phyloP scores from a whole-genome alignment of 2,888 invertebrate genomes.

The Rotaria macrura region DNA sequence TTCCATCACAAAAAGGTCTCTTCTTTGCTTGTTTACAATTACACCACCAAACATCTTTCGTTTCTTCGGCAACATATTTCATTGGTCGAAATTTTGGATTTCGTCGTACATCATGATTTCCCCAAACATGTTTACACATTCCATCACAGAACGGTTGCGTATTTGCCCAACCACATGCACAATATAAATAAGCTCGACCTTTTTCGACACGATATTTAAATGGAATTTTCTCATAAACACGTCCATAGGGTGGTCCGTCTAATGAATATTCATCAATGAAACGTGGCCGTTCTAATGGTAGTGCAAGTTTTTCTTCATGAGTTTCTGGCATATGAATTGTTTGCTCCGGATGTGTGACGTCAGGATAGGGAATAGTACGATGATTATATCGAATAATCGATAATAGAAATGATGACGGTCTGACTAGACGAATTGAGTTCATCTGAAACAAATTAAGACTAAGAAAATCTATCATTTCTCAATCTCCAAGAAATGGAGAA shows the following conservation, averaged over 20 bases:
- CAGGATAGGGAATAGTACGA: neutral
- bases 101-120: slow-evolving; percentile 58
- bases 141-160: slow-evolving; percentile 84
- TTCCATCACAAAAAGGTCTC: slow-evolving; percentile 90
- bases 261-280: slow-evolving; percentile 34
- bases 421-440: neutral
- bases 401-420: neutral
- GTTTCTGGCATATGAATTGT: neutral
- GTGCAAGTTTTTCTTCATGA: neutral
- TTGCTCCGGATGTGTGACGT: neutral
- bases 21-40: slow-evolving; percentile 88
- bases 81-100: slow-evolving; percentile 62
- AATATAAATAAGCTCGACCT: slow-evolving; percentile 76
- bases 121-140: slow-evolving; percentile 63
- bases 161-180: slow-evolving; percentile 81
- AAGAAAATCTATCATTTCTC: neutral
- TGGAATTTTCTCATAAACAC: slow-evolving; percentile 75
- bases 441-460: neutral
- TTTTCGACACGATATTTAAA: slow-evolving; percentile 64
- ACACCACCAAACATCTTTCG: slow-evolving; percentile 88
- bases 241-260: slow-evolving; percentile 56
- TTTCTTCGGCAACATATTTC: slow-evolving; percentile 69
- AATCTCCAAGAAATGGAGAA: no score
- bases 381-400: neutral
- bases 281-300: slow-evolving; percentile 29